Percentiles rank a stretch among this genome's conserved stretches.
phyloP scores from a whole-genome alignment of 2,888 invertebrate species.

The Lasioglossum morio region DNA sequence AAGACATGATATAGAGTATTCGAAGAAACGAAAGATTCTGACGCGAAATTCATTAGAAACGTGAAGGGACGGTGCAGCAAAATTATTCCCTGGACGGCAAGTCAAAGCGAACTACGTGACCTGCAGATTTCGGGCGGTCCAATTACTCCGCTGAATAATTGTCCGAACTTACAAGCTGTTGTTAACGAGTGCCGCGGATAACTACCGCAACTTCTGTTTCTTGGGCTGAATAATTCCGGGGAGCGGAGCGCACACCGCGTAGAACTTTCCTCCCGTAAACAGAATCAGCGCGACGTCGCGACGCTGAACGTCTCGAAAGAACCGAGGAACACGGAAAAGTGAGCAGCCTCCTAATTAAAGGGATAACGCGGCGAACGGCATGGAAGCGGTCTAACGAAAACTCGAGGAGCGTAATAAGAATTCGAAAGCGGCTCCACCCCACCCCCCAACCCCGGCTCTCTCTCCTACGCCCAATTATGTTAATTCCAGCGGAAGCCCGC shows the following conservation, averaged over 20 bases:
- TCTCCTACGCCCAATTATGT: not conserved
- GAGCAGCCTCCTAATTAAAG: conserved; percentile 36
- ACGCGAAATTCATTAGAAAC: not conserved
- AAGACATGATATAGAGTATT: not conserved
- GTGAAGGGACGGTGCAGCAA: not conserved
- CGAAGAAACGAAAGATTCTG: not conserved
- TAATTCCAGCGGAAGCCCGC: not conserved
- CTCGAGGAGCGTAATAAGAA: conserved; percentile 5
- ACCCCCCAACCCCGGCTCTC: not conserved
- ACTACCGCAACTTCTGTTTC: conserved; percentile 70
- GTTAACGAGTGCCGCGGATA: conserved; percentile 72
- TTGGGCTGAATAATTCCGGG: conserved; percentile 70
- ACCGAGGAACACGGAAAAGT: conserved; percentile 30
- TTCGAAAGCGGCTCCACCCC: not conserved
- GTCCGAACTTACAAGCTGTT: conserved; percentile 70
- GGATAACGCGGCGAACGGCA: conserved; percentile 6
- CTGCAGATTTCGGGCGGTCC: conserved; percentile 65
- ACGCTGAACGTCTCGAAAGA: conserved; percentile 39
- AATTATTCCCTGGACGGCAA: conserved; percentile 54
- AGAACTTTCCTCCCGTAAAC: conserved; percentile 68
- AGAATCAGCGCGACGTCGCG: conserved; percentile 41
- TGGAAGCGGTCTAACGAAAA: conserved; percentile 8
- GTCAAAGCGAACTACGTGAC: conserved; percentile 57
- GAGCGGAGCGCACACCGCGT: conserved; percentile 47
- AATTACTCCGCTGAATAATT: conserved; percentile 72